A percentile compares a stretch with the other conserved stretches of the same genome.
Evolutionary conservation across 2,888 invertebrate species (phyloP).

Genomic region (Aproaerema taeniolella): DNA sequence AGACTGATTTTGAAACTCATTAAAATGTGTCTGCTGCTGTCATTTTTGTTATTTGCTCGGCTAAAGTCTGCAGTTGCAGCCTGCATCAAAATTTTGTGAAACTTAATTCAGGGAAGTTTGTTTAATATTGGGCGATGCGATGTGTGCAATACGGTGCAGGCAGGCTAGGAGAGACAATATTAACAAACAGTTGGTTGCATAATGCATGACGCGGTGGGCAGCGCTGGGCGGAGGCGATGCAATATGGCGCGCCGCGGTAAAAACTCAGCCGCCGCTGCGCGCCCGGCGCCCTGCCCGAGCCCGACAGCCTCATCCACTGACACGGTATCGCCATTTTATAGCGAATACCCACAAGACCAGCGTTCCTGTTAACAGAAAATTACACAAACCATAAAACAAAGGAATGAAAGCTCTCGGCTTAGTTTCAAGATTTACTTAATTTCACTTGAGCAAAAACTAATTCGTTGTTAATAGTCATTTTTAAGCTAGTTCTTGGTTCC

Average conservation of each 20-base stretch:
- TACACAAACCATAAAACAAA: too few species aligned
- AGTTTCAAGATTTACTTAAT: too few species aligned
- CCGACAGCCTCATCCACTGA: neutral
- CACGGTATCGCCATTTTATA: conserved; percentile 8
- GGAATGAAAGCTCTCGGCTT: too few species aligned
- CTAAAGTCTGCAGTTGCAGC: too few species aligned
- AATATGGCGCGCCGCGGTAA: conserved; percentile 34
- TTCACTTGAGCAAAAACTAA: too few species aligned
- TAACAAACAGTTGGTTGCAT: conserved; percentile 37
- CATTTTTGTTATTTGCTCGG: too few species aligned
- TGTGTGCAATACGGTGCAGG: conserved; percentile 13
- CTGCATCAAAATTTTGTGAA: conserved; percentile 3
- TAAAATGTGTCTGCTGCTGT: too few species aligned
- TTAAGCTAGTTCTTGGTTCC: too few species aligned
- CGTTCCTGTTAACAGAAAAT: too few species aligned
- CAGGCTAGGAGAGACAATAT: conserved; percentile 28
- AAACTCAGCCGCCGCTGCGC: conserved; percentile 28
- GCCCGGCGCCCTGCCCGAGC: conserved; percentile 6
- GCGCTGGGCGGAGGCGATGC: conserved; percentile 18
- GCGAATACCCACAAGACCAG: too few species aligned
- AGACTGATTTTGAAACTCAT: too few species aligned
- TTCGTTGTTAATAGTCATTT: too few species aligned
- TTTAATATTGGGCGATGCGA: conserved; percentile 13
- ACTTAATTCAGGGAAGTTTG: conserved; percentile 7
- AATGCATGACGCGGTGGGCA: conserved; percentile 34